phyloP scores from a whole-genome alignment of 2,113 vertebrate species.

The Xiphias gladius region DNA sequence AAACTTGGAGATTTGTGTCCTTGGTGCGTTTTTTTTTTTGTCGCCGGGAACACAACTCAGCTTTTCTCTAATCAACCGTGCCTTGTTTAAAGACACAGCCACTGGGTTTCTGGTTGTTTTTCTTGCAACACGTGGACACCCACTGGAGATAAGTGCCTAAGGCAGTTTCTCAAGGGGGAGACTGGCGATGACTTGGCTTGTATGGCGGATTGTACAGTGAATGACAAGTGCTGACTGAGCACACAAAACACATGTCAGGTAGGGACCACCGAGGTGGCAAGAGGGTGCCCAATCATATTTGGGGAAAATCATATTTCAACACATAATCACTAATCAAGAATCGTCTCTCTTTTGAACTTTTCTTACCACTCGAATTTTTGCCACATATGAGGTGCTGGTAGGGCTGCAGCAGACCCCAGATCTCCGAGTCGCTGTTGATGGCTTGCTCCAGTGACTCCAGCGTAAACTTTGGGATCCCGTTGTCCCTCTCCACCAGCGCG shows the following conservation, averaged over 20 bases:
- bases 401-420: slow-evolving; percentile 88
- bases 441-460: slow-evolving; percentile 84
- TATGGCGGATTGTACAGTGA: neutral
- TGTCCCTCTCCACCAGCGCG: slow-evolving; percentile 82
- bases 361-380: slow-evolving; percentile 87
- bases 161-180: neutral
- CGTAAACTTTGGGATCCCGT: slow-evolving; percentile 82
- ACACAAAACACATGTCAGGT: neutral
- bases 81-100: slow-evolving; percentile 11
- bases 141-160: neutral
- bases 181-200: neutral
- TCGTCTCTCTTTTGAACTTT: neutral
- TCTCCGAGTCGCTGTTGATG: slow-evolving; percentile 85
- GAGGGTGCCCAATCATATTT: neutral
- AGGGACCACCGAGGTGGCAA: neutral
- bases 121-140: slow-evolving; percentile 3
- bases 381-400: slow-evolving; percentile 88
- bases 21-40: neutral
- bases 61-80: neutral
- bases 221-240: neutral
- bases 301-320: neutral
- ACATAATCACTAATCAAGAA: neutral
- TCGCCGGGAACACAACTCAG: neutral
- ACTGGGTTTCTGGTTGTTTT: slow-evolving; percentile 30
- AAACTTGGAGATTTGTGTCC: neutral